Evolutionary conservation across 1,140 invertebrate species (phyloP).

Genomic region (Hermetia illucens): DNA sequence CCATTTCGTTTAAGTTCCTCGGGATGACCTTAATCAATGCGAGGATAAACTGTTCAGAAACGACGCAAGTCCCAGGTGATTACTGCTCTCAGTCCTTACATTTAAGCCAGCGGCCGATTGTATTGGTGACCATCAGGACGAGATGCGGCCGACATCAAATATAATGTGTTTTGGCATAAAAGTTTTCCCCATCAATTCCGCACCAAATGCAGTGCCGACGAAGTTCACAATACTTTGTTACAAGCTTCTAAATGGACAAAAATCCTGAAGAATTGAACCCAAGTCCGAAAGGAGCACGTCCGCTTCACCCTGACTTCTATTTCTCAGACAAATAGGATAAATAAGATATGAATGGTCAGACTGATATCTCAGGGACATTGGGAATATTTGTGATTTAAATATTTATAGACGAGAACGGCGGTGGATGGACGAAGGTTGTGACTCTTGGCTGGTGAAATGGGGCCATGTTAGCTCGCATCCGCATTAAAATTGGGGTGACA

Average conservation of each 20-base stretch:
- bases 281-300: too few relatives aligned
- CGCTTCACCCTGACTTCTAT: too few relatives aligned
- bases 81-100: neutral
- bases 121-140: too few relatives aligned
- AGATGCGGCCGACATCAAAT: neutral
- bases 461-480: neutral
- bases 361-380: slow-evolving; percentile 1
- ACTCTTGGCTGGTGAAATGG: neutral
- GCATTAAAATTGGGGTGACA: neutral
- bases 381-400: slow-evolving; percentile 2
- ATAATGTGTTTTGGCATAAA: neutral
- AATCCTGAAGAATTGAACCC: too few relatives aligned
- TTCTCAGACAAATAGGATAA: slow-evolving; percentile 1
- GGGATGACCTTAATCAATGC: neutral
- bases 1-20: neutral
- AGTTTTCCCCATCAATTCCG: neutral
- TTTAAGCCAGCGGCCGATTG: neutral
- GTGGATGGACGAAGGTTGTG: neutral
- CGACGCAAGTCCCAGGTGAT: neutral
- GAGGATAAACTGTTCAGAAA: neutral
- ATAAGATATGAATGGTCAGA: slow-evolving; percentile 4
- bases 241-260: too few relatives aligned
- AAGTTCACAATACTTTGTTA: too few relatives aligned
- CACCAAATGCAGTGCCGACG: too few relatives aligned
- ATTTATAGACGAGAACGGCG: neutral